These are phyloP conservation scores for Bostrychus sinensis DNA, from an alignment of 2,113 vertebrate species.

Conservation along the genomic window DNA sequence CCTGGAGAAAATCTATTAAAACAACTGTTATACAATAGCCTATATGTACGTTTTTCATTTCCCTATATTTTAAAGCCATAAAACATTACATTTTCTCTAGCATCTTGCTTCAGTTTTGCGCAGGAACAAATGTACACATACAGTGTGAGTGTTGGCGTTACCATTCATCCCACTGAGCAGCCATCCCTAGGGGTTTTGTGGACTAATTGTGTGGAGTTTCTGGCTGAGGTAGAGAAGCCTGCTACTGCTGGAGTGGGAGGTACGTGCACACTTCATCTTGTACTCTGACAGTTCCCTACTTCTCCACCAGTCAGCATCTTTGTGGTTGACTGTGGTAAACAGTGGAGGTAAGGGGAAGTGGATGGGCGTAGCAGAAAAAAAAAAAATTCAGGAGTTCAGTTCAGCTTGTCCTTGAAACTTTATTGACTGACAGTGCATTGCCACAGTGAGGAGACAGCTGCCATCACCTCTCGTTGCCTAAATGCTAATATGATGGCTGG, in stretches of 20 bases:
- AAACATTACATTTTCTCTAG: neutral
- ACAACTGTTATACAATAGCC: too few species aligned
- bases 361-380: constrained; percentile 40
- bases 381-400: constrained; percentile 43
- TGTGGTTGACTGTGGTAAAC: constrained; percentile 60
- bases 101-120: neutral
- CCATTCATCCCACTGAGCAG: constrained; percentile 61
- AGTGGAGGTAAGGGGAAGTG: constrained; percentile 32
- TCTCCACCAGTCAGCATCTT: constrained; percentile 76
- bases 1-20: too few species aligned
- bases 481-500: constrained; percentile 31
- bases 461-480: constrained; percentile 33
- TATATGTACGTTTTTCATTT: neutral
- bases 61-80: neutral
- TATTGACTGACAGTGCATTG: constrained; percentile 50
- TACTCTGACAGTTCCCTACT: constrained; percentile 58
- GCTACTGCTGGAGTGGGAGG: constrained; percentile 62
- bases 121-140: constrained; percentile 13
- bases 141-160: constrained; percentile 24
- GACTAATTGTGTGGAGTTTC: constrained; percentile 71
- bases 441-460: constrained; percentile 41
- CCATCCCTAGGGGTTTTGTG: constrained; percentile 48
- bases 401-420: constrained; percentile 70
- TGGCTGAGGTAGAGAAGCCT: constrained; percentile 45
- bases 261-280: constrained; percentile 69